A percentile compares a stretch with the other conserved stretches of the same genome.
Conservation (phyloP, 2,797 vertebrate species). For the Acanthurus tractus region DNA sequence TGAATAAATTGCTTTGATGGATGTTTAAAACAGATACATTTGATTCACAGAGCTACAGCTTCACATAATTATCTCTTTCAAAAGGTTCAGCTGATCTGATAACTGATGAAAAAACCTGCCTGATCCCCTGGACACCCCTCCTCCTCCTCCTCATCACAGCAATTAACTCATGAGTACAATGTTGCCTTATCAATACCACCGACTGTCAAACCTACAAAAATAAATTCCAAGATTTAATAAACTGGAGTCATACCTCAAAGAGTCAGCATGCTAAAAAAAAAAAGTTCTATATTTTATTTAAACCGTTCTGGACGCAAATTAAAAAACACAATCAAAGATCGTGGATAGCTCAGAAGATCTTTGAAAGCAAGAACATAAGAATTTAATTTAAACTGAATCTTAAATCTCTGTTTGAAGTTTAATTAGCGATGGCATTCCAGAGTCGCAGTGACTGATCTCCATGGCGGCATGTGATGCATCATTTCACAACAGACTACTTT, state of each 20-base stretch:
- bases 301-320: not conserved
- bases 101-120: not conserved
- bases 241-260: not conserved
- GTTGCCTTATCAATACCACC: no score
- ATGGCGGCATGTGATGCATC: not conserved
- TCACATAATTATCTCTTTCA: not conserved
- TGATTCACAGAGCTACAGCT: not conserved
- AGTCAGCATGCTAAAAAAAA: not conserved
- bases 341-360: not conserved
- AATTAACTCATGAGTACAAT: not conserved
- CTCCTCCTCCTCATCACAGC: not conserved
- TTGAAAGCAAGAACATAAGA: conserved; percentile 1
- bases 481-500: conserved; percentile 6
- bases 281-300: no score
- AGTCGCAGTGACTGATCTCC: conserved; percentile 17
- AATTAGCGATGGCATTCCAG: conserved; percentile 25
- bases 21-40: not conserved
- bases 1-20: not conserved
- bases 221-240: not conserved
- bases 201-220: not conserved
- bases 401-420: conserved; percentile 17
- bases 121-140: not conserved
- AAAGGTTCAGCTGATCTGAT: not conserved
- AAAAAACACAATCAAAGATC: not conserved
- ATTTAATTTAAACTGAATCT: conserved; percentile 20